Evolutionary conservation across 30 jellyfish, hydroid and myxozoan genomes (phyloP).

Genomic region (Morbakka virulenta): DNA sequence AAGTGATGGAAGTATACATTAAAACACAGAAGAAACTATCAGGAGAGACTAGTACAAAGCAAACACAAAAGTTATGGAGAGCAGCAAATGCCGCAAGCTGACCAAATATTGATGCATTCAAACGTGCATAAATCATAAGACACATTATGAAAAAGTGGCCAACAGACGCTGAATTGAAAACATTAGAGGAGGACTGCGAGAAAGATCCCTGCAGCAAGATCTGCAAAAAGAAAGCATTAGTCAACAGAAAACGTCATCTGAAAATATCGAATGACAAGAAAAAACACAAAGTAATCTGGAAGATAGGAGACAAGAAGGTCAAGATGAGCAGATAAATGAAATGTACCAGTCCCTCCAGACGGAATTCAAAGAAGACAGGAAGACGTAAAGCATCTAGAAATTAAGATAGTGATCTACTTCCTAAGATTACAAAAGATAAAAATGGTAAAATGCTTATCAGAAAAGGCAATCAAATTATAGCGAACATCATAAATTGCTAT

Average conservation of each 20-base stretch:
- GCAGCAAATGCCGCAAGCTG: conserved; percentile 4
- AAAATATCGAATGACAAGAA: conserved; percentile 12
- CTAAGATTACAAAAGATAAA: neutral
- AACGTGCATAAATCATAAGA: conserved; percentile 13
- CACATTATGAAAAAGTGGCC: neutral
- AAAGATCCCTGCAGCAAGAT: conserved; percentile 4
- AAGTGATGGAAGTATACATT: conserved; percentile 35
- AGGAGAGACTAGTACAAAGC: conserved; percentile 14
- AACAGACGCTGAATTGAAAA: conserved; percentile 4
- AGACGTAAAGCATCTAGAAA: conserved; percentile 1
- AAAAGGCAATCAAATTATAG: conserved; percentile 5
- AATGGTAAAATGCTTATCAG: neutral
- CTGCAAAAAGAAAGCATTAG: conserved; percentile 17
- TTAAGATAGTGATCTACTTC: conserved; percentile 10
- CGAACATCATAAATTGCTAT: neutral
- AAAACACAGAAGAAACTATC: conserved; percentile 40
- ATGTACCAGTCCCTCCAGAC: conserved; percentile 4
- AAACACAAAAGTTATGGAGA: neutral
- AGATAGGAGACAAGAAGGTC: neutral
- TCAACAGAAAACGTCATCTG: conserved; percentile 25
- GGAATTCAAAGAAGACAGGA: neutral
- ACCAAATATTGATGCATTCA: conserved; percentile 9
- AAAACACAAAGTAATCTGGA: conserved; percentile 11
- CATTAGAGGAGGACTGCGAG: conserved; percentile 11
- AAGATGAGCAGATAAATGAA: neutral